Evolutionary conservation across 2,113 vertebrate genomes (phyloP), one percentile per base, ranked within the genome.

Genomic region (Hiodon alosoides): DNA sequence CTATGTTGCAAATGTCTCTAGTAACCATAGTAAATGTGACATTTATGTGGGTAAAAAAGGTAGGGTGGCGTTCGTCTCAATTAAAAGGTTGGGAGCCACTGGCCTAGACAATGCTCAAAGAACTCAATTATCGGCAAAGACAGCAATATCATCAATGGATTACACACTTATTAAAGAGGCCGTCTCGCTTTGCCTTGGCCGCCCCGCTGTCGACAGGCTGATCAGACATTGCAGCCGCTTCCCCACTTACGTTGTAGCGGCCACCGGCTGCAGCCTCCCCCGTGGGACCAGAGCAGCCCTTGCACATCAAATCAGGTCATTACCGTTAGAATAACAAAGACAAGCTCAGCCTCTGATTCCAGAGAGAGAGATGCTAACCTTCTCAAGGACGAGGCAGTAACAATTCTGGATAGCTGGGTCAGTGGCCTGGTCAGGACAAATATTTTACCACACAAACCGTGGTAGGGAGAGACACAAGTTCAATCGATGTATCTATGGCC

Each of bases 211-310:
- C 67, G 5, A 53, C 50, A 31, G 9, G 68, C 68, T 53, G 16
- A 55, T 70, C 68, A 55, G n/a, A 31, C 13, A 6, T 5, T 55
- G 68, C 61, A 64, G 72, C 61, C 4, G 17, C 61, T 66, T 13
- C n/a, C 46, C 3, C 11, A 48, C 71, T 72, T 50, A 10, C 5
- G 7, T 11, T 5, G 7, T 13, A 10, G 6, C 4, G 58, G 9
- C 58, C 58, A 9, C 58, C 14, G 3, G 7, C 7, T 59, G 58
- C 58, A 2, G 13, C n/a, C 52, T 47, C 31, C 53, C 52, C n/a
- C 53, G 7, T 13, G 62, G 61, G 72, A 67, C 50, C 48, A 55
- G 17, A 57, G 72, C 61, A 7, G 72, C 72, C 72, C 60, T 57
- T 53, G 62, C 51, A 13, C 53, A 57, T 66, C 51, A 66, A 66